phyloP scores from a whole-genome alignment of 2,113 vertebrate species.

The Barnardius zonarius region DNA sequence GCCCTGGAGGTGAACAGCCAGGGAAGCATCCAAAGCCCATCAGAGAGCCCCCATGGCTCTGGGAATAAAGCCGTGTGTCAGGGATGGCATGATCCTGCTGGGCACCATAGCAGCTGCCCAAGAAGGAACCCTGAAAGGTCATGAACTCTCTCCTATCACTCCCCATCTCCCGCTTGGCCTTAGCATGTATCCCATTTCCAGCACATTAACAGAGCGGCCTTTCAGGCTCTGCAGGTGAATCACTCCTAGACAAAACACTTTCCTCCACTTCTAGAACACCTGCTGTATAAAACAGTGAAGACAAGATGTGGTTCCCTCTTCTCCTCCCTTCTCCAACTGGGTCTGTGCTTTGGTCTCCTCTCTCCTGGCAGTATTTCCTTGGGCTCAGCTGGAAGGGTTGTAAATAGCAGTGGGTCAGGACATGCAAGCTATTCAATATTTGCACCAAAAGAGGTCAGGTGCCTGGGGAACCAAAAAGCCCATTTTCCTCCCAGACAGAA shows the following conservation, averaged over 20 bases:
- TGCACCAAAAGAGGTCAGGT: conserved; percentile 48
- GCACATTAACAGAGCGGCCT: background rate
- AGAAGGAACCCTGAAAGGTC: background rate
- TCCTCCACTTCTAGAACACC: background rate
- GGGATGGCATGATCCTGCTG: fast-evolving
- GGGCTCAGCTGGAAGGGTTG: conserved; percentile 39
- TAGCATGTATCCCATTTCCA: background rate
- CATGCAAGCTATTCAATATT: conserved; percentile 35
- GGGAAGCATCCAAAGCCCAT: background rate
- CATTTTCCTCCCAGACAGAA: conserved; percentile 50
- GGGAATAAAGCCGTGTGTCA: background rate
- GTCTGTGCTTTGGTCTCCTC: background rate
- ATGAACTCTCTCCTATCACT: background rate
- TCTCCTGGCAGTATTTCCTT: background rate
- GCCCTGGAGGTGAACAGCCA: fast-evolving
- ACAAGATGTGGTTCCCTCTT: background rate
- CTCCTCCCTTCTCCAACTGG: background rate
- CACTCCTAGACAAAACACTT: background rate
- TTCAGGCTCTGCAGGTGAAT: background rate
- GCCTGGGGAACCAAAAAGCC: conserved; percentile 50
- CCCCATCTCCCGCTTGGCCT: background rate
- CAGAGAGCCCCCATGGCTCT: background rate
- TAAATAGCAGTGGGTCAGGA: conserved; percentile 41
- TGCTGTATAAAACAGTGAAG: background rate
- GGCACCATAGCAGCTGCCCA: background rate